These are phyloP conservation scores for Manacus vitellinus DNA, from an alignment of 2,113 vertebrate genomes.

Conservation along the genomic window DNA sequence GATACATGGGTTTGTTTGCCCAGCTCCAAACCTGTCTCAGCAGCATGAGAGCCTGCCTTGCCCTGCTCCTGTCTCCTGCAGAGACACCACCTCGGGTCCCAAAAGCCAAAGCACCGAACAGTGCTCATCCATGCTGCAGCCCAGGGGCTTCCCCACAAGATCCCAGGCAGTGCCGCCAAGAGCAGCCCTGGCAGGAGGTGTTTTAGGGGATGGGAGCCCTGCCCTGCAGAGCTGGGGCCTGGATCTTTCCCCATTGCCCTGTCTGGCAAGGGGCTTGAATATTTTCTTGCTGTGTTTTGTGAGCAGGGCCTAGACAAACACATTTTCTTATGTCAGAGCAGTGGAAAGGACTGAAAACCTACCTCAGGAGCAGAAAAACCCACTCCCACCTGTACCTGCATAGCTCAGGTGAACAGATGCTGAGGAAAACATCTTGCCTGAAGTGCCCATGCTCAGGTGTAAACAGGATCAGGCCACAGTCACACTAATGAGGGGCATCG, in stretches of 20 bases:
- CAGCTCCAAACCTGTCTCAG: constrained; percentile 37
- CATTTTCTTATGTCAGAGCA: background rate
- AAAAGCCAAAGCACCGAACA: background rate
- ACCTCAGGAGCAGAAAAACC: background rate
- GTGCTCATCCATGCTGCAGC: background rate
- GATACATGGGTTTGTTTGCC: constrained; percentile 17
- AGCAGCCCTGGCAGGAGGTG: accelerated
- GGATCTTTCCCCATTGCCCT: background rate
- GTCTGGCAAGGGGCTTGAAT: background rate
- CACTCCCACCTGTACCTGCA: background rate
- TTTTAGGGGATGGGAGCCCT: background rate
- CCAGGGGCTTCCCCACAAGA: background rate
- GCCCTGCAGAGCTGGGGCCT: background rate
- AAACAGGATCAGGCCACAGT: background rate
- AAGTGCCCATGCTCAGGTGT: background rate
- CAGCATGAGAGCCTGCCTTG: background rate
- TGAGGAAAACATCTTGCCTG: background rate
- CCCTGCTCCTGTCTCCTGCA: background rate
- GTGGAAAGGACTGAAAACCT: background rate
- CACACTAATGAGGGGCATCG: accelerated
- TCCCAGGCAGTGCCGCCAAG: background rate
- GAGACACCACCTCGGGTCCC: background rate
- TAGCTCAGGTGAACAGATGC: background rate
- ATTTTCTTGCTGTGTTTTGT: background rate
- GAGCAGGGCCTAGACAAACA: background rate